Evolutionary conservation across 2,888 invertebrate genomes (phyloP).

Genomic region (Epirrhoe tristata): DNA sequence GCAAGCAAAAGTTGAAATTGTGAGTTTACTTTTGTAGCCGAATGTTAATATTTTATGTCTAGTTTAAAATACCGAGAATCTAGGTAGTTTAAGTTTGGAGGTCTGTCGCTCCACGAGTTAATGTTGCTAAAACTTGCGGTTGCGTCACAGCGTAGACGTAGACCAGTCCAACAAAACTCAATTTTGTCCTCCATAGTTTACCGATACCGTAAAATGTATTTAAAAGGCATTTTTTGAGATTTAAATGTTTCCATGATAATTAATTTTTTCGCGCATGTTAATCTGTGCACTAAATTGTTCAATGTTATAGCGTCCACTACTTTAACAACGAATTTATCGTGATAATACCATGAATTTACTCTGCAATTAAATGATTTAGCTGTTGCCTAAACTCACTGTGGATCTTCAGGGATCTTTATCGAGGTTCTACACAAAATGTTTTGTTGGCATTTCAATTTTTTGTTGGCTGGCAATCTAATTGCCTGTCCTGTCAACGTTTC

Average conservation of each 20-base stretch:
- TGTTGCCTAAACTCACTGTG: neutral
- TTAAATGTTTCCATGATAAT: no score
- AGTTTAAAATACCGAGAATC: slow-evolving; percentile 32
- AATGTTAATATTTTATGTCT: slow-evolving; percentile 31
- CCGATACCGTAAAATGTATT: no score
- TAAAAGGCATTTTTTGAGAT: no score
- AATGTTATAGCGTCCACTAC: neutral
- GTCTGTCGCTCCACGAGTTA: slow-evolving; percentile 28
- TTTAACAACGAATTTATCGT: no score
- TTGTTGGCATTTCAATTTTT: slow-evolving; percentile 21
- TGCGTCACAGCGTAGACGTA: neutral
- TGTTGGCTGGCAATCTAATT: slow-evolving; percentile 16
- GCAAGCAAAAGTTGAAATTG: neutral
- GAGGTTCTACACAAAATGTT: slow-evolving; percentile 21
- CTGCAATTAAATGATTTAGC: neutral
- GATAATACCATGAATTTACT: neutral
- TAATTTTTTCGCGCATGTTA: no score
- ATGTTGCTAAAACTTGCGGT: slow-evolving; percentile 29
- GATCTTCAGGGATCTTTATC: neutral
- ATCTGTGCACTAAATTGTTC: neutral
- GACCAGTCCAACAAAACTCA: no score
- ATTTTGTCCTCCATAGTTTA: no score
- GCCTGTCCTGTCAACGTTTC: slow-evolving; percentile 2
- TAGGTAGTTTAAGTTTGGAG: slow-evolving; percentile 30
- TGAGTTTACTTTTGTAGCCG: slow-evolving; percentile 7